phyloP scores from a whole-genome alignment of 2,797 vertebrate genomes.

The Periparus ater region DNA sequence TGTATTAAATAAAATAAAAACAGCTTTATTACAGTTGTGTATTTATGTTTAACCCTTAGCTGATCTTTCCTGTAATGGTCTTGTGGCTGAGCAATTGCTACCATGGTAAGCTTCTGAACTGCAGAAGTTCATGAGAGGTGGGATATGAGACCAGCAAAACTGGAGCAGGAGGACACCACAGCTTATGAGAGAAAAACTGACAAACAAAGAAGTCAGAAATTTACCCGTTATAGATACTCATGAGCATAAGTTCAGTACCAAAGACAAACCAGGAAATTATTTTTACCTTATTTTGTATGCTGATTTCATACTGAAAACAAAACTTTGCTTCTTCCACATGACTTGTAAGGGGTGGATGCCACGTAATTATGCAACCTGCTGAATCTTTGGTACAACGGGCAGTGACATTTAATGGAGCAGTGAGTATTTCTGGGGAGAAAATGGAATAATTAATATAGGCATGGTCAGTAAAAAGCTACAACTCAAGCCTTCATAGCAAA shows the following conservation, averaged over 20 bases:
- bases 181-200: background rate
- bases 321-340: accelerated
- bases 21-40: background rate
- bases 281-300: constrained; percentile 50
- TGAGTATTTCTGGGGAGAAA: constrained; percentile 48
- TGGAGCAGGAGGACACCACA: background rate
- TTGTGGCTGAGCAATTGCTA: background rate
- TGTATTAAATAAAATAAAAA: too few species aligned
- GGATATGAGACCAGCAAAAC: background rate
- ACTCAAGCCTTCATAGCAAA: background rate
- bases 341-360: constrained; percentile 37
- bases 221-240: background rate
- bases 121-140: background rate
- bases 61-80: background rate
- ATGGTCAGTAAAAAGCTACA: background rate
- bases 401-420: constrained; percentile 50
- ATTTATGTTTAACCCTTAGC: background rate
- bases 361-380: background rate
- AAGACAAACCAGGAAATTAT: background rate
- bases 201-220: background rate
- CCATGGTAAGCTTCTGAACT: background rate
- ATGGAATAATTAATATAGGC: background rate
- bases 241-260: background rate
- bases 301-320: constrained; percentile 59
- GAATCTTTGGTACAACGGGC: background rate